These are phyloP conservation scores for Megaleporinus macrocephalus DNA, from an alignment of 2,113 vertebrate species.

Conservation along the genomic window DNA sequence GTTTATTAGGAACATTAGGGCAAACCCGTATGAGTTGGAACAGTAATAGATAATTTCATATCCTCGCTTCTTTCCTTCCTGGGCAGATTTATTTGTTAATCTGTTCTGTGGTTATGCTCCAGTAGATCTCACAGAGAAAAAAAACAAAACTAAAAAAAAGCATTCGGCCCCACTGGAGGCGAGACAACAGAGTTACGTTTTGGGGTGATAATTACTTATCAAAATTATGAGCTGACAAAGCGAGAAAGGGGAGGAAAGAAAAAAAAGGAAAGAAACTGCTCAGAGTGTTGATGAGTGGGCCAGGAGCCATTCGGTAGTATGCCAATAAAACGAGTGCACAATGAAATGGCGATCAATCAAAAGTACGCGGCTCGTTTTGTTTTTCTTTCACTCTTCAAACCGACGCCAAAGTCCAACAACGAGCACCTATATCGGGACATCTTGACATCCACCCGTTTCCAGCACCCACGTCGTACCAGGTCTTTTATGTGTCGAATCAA, in stretches of 20 bases:
- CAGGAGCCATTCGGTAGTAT: constrained; percentile 53
- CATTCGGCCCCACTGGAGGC: constrained; percentile 72
- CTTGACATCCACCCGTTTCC: background rate
- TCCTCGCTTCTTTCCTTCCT: constrained; percentile 30
- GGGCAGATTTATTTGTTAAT: constrained; percentile 82
- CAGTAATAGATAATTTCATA: constrained; percentile 48
- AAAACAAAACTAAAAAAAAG: no score
- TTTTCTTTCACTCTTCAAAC: no score
- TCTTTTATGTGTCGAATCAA: constrained; percentile 12
- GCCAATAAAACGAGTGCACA: constrained; percentile 42
- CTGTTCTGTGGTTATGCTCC: constrained; percentile 73
- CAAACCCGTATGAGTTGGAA: constrained; percentile 31
- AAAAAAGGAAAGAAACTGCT: constrained; percentile 69
- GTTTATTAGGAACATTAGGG: constrained; percentile 16
- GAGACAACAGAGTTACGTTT: constrained; percentile 74
- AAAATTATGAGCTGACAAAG: constrained; percentile 78
- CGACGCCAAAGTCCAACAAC: no score
- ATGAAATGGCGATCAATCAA: background rate
- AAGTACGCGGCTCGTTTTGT: background rate
- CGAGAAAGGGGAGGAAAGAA: constrained; percentile 56
- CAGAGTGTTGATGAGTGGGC: constrained; percentile 47
- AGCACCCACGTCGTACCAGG: background rate
- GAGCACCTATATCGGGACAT: background rate
- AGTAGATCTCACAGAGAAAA: constrained; percentile 70
- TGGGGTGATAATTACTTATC: constrained; percentile 76